Conservation (phyloP, 2,888 invertebrate species). For the Hirtodrosophila alboralis region DNA sequence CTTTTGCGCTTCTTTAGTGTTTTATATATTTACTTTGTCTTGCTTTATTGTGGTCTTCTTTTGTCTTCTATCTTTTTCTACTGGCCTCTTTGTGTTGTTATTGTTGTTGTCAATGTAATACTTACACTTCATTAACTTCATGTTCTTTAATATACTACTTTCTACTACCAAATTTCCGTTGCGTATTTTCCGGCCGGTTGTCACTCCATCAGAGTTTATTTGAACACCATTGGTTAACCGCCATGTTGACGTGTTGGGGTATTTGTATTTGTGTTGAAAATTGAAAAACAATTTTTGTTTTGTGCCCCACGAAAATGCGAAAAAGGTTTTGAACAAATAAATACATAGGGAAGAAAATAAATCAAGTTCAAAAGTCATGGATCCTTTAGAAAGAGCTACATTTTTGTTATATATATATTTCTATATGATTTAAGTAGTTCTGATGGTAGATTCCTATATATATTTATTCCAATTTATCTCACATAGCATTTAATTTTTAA, state of each 20-base stretch:
- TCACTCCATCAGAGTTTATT: slow-evolving; percentile 65
- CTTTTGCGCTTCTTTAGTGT: slow-evolving; percentile 57
- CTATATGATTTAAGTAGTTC: too few species aligned
- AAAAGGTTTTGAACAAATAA: slow-evolving; percentile 58
- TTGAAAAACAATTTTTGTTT: slow-evolving; percentile 57
- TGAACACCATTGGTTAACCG: slow-evolving; percentile 37
- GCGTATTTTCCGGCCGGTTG: slow-evolving; percentile 56
- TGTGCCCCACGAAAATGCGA: slow-evolving; percentile 21
- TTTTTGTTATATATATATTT: too few species aligned
- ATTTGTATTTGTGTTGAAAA: slow-evolving; percentile 50
- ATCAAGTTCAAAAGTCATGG: too few species aligned
- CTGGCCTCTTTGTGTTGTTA: slow-evolving; percentile 7
- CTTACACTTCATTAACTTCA: slow-evolving; percentile 75
- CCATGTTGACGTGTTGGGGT: too few species aligned
- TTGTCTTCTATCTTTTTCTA: slow-evolving; percentile 15
- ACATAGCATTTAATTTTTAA: too few species aligned
- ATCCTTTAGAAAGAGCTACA: too few species aligned
- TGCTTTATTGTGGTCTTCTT: slow-evolving; percentile 53
- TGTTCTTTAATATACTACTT: slow-evolving; percentile 71
- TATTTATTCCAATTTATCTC: too few species aligned
- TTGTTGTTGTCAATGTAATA: slow-evolving; percentile 40
- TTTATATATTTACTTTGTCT: slow-evolving; percentile 42
- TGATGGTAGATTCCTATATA: too few species aligned
- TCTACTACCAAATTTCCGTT: slow-evolving; percentile 55
- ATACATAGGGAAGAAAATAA: too few species aligned